Evolutionary conservation across 2,888 invertebrate species (phyloP).

Genomic region (Xylophagus ater): DNA sequence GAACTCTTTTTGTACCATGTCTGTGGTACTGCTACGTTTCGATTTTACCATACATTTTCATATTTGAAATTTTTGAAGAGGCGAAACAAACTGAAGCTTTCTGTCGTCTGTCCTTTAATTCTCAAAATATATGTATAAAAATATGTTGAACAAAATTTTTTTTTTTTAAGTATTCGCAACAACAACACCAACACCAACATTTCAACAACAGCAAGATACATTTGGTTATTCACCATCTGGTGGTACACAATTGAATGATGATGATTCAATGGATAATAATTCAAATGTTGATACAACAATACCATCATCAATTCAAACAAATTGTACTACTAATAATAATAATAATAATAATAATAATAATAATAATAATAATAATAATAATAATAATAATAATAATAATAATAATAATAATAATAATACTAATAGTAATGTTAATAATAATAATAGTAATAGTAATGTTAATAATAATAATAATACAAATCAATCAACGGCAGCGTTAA

Average conservation of each 20-base stretch:
- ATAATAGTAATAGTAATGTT: too few species aligned
- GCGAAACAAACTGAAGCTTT: too few species aligned
- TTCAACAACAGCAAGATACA: slow-evolving; percentile 21
- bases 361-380: slow-evolving; percentile 2
- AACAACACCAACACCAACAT: not conserved
- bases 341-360: slow-evolving; percentile 20
- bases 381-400: slow-evolving; percentile 12
- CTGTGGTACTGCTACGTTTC: too few species aligned
- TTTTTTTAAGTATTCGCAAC: slow-evolving; percentile 9
- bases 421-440: not conserved
- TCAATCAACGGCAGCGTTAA: too few species aligned
- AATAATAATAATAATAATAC: slow-evolving; percentile 10
- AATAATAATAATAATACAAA: too few species aligned
- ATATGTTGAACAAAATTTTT: too few species aligned
- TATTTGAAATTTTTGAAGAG: too few species aligned
- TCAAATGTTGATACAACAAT: slow-evolving; percentile 14
- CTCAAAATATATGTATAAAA: too few species aligned
- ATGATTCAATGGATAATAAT: slow-evolving; percentile 34
- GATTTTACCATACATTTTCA: too few species aligned
- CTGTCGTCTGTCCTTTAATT: too few species aligned
- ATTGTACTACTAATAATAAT: not conserved
- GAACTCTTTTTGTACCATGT: too few species aligned
- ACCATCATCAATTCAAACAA: not conserved
- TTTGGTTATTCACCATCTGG: slow-evolving; percentile 14
- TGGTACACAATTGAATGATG: slow-evolving; percentile 21